phyloP scores from a whole-genome alignment of 2,113 vertebrate species.

The Corythoichthys intestinalis region DNA sequence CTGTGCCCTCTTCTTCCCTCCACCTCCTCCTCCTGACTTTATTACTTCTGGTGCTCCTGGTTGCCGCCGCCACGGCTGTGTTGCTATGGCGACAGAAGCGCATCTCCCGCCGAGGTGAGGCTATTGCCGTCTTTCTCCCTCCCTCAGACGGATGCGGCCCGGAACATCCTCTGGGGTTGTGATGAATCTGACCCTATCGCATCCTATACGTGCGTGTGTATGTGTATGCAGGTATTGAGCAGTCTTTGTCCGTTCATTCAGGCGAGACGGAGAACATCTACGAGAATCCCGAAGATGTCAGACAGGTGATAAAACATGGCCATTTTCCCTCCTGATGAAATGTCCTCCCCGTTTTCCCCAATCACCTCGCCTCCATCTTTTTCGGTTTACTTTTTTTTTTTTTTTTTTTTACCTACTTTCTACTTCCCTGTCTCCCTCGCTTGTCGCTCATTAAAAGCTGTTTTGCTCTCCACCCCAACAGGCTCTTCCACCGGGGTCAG shows the following conservation, averaged over 20 bases:
- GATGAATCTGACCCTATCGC: constrained; percentile 50
- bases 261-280: constrained; percentile 73
- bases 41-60: constrained; percentile 72
- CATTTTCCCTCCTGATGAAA: constrained; percentile 28
- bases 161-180: constrained; percentile 58
- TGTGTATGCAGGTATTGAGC: constrained; percentile 58
- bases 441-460: constrained; percentile 56
- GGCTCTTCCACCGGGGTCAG: constrained; percentile 59
- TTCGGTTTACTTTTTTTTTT: constrained; percentile 10
- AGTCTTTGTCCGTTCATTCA: constrained; percentile 64
- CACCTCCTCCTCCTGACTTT: constrained; percentile 56
- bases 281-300: constrained; percentile 72
- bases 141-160: constrained; percentile 54
- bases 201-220: constrained; percentile 4
- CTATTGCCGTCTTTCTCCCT: constrained; percentile 48
- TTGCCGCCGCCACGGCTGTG: constrained; percentile 66
- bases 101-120: constrained; percentile 70
- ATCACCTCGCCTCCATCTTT: constrained; percentile 15
- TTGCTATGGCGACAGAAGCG: constrained; percentile 77
- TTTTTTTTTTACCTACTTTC: constrained; percentile 15
- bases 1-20: constrained; percentile 31
- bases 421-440: constrained; percentile 31
- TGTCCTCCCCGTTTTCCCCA: neutral
- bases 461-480: constrained; percentile 51
- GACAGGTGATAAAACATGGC: constrained; percentile 67